Evolutionary conservation across 2,797 vertebrate species (phyloP).

Genomic region (Parambassis ranga): DNA sequence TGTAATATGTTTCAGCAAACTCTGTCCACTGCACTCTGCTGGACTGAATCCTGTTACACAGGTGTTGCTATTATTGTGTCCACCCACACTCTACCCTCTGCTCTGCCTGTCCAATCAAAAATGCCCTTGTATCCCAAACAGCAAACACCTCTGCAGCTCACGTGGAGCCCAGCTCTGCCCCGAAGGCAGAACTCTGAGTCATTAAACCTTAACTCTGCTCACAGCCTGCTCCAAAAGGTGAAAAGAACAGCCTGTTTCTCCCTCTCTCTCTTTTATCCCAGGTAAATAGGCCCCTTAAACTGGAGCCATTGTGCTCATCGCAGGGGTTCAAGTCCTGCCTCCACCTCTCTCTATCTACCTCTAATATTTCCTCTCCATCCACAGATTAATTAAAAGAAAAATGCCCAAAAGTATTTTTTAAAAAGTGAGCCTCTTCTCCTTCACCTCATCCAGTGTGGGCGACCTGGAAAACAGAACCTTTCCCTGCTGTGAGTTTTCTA

Average conservation of each 20-base stretch:
- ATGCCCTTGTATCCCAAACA: slow-evolving; percentile 22
- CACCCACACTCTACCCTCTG: background rate
- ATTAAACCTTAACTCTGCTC: slow-evolving; percentile 53
- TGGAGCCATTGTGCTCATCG: too few species aligned
- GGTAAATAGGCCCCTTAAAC: too few species aligned
- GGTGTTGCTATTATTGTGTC: slow-evolving; percentile 4
- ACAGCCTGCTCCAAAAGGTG: slow-evolving; percentile 25
- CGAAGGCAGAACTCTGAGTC: slow-evolving; percentile 36
- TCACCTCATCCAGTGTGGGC: slow-evolving; percentile 9
- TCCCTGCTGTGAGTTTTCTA: slow-evolving; percentile 23
- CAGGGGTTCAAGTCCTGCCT: too few species aligned
- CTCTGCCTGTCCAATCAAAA: slow-evolving; percentile 10
- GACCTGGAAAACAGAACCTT: slow-evolving; percentile 25
- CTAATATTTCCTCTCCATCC: too few species aligned
- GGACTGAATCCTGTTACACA: background rate
- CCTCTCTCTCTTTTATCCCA: background rate
- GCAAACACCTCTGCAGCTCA: slow-evolving; percentile 29
- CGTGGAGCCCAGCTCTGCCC: slow-evolving; percentile 21
- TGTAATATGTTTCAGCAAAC: too few species aligned
- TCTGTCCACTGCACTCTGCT: background rate
- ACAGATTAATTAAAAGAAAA: too few species aligned
- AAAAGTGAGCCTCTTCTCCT: too few species aligned
- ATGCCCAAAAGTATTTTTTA: too few species aligned
- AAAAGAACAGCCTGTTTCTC: slow-evolving; percentile 25
- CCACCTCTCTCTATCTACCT: too few species aligned